phyloP scores from a whole-genome alignment of 2,888 invertebrate genomes.

The Drosophila prostipennis region DNA sequence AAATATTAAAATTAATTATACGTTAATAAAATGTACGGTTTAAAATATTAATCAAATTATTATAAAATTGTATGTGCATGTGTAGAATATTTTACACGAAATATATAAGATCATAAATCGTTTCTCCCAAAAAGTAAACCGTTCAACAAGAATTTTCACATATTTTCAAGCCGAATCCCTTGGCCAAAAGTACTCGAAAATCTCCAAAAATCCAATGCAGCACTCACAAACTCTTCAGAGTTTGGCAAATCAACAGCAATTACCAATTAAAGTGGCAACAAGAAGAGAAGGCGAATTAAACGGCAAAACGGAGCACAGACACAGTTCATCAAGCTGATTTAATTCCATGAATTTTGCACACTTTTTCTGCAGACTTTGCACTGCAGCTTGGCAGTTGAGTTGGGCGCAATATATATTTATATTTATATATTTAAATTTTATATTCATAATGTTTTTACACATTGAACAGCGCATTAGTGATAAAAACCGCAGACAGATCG shows the following conservation, averaged over 20 bases:
- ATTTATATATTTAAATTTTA: conserved; percentile 22
- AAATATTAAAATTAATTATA: too few species aligned
- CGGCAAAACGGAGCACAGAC: neutral
- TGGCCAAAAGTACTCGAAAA: neutral
- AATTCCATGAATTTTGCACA: neutral
- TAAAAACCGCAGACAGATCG: conserved; percentile 50
- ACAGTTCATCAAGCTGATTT: conserved; percentile 20
- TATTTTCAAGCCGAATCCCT: neutral
- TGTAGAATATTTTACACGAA: too few species aligned
- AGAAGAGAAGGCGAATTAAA: neutral
- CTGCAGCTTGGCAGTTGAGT: conserved; percentile 10
- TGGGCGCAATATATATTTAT: conserved; percentile 1
- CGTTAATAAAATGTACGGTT: too few species aligned
- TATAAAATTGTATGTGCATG: too few species aligned
- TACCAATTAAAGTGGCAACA: conserved; percentile 6
- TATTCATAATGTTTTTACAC: conserved; percentile 36
- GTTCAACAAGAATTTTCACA: too few species aligned
- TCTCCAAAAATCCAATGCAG: neutral
- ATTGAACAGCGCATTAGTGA: conserved; percentile 43
- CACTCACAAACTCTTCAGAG: neutral
- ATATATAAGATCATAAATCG: too few species aligned
- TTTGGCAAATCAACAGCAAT: neutral
- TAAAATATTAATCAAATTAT: too few species aligned
- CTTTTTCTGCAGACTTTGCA: conserved; percentile 2
- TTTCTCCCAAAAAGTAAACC: too few species aligned